Conservation (phyloP, 2,888 invertebrate species). For the Stictocephala bisonia region DNA sequence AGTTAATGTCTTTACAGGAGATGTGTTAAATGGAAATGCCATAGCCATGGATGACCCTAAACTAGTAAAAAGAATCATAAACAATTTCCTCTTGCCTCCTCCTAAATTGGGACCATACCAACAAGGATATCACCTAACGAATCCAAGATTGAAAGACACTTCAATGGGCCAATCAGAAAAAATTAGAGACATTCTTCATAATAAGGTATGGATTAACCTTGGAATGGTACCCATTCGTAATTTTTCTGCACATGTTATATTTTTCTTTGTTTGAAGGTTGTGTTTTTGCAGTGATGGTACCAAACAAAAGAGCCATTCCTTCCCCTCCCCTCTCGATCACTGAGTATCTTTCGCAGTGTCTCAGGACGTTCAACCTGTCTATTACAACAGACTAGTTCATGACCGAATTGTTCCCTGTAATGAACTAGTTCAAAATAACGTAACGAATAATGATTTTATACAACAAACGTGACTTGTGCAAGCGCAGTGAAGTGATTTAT, state of each 20-base stretch:
- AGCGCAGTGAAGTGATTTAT: too few relatives aligned
- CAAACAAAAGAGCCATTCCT: too few relatives aligned
- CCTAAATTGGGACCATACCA: conserved; percentile 34
- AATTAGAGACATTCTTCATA: conserved; percentile 63
- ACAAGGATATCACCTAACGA: conserved; percentile 55
- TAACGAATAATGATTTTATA: too few relatives aligned
- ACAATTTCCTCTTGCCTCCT: conserved; percentile 55
- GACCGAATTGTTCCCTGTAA: too few relatives aligned
- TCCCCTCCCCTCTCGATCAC: too few relatives aligned
- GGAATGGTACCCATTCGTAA: neutral
- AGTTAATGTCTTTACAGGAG: conserved; percentile 43
- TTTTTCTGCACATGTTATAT: neutral
- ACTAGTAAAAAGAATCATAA: conserved; percentile 53
- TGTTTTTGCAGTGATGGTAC: too few relatives aligned
- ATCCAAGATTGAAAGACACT: conserved; percentile 57
- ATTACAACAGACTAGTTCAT: too few relatives aligned
- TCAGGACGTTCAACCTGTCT: too few relatives aligned
- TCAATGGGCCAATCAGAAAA: conserved; percentile 62
- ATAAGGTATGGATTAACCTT: conserved; percentile 61
- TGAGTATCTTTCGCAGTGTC: too few relatives aligned
- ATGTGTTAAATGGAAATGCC: conserved; percentile 55
- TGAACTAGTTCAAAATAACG: too few relatives aligned
- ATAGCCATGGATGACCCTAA: conserved; percentile 53
- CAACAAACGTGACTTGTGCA: too few relatives aligned
- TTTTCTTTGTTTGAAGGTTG: too few relatives aligned